phyloP scores from a whole-genome alignment of 2,888 invertebrate genomes.

The Gortyna flavago region DNA sequence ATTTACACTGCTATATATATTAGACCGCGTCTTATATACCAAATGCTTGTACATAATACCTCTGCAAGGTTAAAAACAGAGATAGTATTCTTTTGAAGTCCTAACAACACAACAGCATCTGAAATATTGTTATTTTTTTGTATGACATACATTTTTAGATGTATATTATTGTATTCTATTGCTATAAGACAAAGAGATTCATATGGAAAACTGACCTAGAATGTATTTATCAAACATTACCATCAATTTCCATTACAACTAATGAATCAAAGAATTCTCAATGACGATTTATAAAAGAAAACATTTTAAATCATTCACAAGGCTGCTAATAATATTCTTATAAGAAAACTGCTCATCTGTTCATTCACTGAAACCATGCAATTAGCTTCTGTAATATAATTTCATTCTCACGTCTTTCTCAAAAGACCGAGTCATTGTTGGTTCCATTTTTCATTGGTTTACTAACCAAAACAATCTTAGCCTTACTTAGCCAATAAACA shows the following conservation, averaged over 20 bases:
- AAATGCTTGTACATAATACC: slow-evolving; percentile 29
- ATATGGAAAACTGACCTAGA: neutral
- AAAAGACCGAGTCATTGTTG: slow-evolving; percentile 13
- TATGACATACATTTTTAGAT: slow-evolving; percentile 32
- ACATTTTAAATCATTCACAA: neutral
- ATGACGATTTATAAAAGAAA: neutral
- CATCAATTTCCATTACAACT: slow-evolving; percentile 4
- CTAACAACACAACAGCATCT: slow-evolving; percentile 9
- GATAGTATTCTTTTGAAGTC: slow-evolving; percentile 9
- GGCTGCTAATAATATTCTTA: slow-evolving; percentile 29
- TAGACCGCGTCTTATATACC: slow-evolving; percentile 31
- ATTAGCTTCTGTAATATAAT: slow-evolving; percentile 12
- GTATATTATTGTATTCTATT: slow-evolving; percentile 4
- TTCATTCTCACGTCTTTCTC: slow-evolving; percentile 17
- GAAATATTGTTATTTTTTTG: slow-evolving; percentile 10
- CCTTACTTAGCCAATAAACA: neutral
- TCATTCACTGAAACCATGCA: neutral
- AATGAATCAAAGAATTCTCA: neutral
- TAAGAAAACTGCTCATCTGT: slow-evolving; percentile 8
- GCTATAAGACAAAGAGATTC: slow-evolving; percentile 15
- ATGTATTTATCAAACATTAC: slow-evolving; percentile 6
- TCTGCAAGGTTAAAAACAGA: slow-evolving; percentile 32
- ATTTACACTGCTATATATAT: slow-evolving; percentile 53
- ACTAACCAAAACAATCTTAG: slow-evolving; percentile 10
- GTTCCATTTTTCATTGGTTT: slow-evolving; percentile 12